Percentiles rank a stretch among this genome's conserved stretches.
Conservation (phyloP, 2,113 vertebrate species). For the Buteo buteo region DNA sequence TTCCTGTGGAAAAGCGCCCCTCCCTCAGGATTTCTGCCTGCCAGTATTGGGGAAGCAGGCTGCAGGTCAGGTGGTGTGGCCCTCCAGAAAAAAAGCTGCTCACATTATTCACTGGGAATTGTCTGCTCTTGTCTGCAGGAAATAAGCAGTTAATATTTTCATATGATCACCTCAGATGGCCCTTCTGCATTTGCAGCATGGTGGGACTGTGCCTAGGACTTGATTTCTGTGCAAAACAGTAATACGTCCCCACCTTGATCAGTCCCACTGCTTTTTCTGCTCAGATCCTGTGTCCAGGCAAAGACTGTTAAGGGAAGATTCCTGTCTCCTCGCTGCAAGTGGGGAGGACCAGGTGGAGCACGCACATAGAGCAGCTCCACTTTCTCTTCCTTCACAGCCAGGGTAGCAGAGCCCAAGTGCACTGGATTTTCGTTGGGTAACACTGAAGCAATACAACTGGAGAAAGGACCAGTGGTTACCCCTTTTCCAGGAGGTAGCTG, state of each 20-base stretch:
- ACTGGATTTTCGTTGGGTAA: background rate
- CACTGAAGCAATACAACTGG: background rate
- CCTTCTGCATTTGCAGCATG: background rate
- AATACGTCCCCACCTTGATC: background rate
- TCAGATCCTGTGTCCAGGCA: background rate
- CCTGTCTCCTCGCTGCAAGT: background rate
- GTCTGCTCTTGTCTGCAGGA: background rate
- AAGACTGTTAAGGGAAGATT: background rate
- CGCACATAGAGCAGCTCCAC: background rate
- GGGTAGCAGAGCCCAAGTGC: background rate
- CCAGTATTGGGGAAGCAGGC: background rate
- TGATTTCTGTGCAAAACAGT: background rate
- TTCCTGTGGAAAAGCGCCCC: background rate
- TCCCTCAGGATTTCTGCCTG: background rate
- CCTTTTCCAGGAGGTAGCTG: background rate
- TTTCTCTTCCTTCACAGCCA: background rate
- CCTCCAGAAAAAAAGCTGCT: background rate
- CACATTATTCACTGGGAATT: background rate
- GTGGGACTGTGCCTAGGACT: background rate
- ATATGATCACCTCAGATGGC: background rate
- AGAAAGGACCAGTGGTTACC: background rate
- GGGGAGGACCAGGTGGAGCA: background rate
- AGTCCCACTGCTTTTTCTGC: background rate
- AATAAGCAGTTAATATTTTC: background rate
- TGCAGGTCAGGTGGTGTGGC: background rate